Evolutionary conservation across 2,888 invertebrate species (phyloP), one percentile per base, ranked within the genome.

Genomic region (Cabera pusaria): DNA sequence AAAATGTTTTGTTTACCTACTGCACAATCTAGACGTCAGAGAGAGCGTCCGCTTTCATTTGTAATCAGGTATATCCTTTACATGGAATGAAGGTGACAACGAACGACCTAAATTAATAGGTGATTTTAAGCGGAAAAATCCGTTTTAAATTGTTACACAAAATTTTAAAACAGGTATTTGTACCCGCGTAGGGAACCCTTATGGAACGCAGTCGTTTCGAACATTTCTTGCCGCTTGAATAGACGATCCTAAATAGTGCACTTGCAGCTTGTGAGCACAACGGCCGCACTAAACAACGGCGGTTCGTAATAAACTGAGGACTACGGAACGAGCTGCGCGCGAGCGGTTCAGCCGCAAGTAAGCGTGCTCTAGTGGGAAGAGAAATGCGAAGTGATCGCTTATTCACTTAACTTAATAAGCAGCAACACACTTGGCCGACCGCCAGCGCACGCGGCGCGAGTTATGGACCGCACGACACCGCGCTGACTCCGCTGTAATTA

Each of bases 391-490:
- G 58, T 56, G 59, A 64, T 65, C 63, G 62, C 64, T 59, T 53
- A 62, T 63, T 65, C 63, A 61, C 64, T 59, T 53, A 62, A 69
- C 67, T 70, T 74, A 77, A 69, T 75, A 72, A 74, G 70, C 69
- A 51, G 51, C 37, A 36, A 37, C 48, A 45, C 45, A 40, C 58
- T 35, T 71, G 69, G 72, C 61, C 33, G 33, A 20, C 39, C 40
- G 70, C 72, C 71, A 75, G 60, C 40, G 16, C 43, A 43, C 43
- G 39, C 49, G 26, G 29, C 47, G 10, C 35, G 39, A 44, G 51
- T 72, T 71, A 66, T 64, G 62, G 57, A 55, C 49, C 48, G 63
- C 64, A 61, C 62, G 53, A 54, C 59, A 56, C 34, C 49, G 56
- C 58, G 57, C 56, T 45, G 63, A 66, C 58, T 71, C 67, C 56